These are phyloP conservation scores for Recurvirostra avosetta DNA, from an alignment of 2,113 vertebrate genomes.

Conservation along the genomic window DNA sequence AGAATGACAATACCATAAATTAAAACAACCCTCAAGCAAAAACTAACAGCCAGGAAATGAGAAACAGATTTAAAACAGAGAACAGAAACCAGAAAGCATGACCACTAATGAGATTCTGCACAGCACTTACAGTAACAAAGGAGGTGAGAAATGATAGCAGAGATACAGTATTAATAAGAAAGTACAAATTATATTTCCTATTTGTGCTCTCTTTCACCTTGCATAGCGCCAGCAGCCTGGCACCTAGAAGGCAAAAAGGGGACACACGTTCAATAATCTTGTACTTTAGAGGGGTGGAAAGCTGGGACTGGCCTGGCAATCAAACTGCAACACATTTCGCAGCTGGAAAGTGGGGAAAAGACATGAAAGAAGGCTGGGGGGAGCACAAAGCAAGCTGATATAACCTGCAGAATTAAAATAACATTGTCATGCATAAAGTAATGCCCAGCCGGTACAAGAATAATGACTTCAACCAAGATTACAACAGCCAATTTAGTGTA, in stretches of 20 bases:
- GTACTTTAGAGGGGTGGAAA: not conserved
- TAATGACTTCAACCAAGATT: not conserved
- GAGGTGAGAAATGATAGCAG: constrained; percentile 38
- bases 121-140: constrained; percentile 52
- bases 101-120: constrained; percentile 56
- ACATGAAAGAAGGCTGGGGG: not conserved
- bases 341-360: not conserved
- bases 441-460: not conserved
- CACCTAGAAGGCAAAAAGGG: not conserved
- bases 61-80: constrained; percentile 56
- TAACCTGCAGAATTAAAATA: constrained; percentile 6
- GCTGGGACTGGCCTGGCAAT: not conserved
- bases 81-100: constrained; percentile 62
- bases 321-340: not conserved
- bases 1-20: constrained; percentile 58
- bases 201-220: constrained; percentile 30
- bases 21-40: constrained; percentile 53
- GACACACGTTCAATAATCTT: not conserved
- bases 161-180: constrained; percentile 46
- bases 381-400: not conserved
- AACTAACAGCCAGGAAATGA: constrained; percentile 53
- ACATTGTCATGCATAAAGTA: not conserved
- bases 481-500: not conserved
- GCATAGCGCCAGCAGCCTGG: not conserved
- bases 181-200: constrained; percentile 18